These are phyloP conservation scores for Hippocampus kuda DNA, from an alignment of 2,797 vertebrate genomes.

Conservation along the genomic window DNA sequence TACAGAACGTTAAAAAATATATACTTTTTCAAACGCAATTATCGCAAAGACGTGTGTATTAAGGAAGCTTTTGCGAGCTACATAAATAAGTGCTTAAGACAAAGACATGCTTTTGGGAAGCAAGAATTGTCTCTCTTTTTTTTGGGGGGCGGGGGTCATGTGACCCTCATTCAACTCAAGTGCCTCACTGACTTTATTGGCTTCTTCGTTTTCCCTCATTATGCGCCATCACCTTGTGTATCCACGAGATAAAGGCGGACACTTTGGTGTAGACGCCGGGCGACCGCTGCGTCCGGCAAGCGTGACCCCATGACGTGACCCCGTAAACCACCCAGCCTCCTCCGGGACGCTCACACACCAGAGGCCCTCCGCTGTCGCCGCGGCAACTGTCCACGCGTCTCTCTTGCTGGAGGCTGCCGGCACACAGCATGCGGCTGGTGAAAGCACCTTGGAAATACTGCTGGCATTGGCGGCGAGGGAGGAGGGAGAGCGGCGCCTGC, in stretches of 20 bases:
- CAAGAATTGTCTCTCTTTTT: constrained; percentile 1
- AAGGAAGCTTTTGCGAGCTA: constrained; percentile 13
- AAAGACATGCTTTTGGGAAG: constrained; percentile 1
- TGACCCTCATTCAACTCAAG: neutral
- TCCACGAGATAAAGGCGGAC: constrained; percentile 86
- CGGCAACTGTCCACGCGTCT: constrained; percentile 89
- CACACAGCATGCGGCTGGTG: constrained; percentile 93
- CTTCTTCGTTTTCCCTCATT: constrained; percentile 17
- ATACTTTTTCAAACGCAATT: neutral
- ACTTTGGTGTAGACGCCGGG: constrained; percentile 97
- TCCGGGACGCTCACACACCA: constrained; percentile 80
- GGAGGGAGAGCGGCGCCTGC: constrained; percentile 81
- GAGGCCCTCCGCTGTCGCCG: constrained; percentile 90
- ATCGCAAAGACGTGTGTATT: neutral
- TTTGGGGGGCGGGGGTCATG: neutral
- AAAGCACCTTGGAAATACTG: constrained; percentile 79
- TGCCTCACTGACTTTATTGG: constrained; percentile 15
- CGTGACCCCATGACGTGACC: constrained; percentile 95
- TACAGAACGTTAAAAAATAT: neutral
- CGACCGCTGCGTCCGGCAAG: constrained; percentile 82
- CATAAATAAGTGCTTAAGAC: constrained; percentile 47
- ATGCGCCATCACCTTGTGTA: constrained; percentile 74
- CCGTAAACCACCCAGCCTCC: constrained; percentile 90
- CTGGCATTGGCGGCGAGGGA: constrained; percentile 80
- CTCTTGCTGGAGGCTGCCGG: constrained; percentile 71